A percentile compares a stretch with the other conserved stretches of the same genome.
These are phyloP conservation scores for Lycopodina hypogea DNA, from an alignment of 37 sponge, comb jelly and placozoan species.

Conservation along the genomic window DNA sequence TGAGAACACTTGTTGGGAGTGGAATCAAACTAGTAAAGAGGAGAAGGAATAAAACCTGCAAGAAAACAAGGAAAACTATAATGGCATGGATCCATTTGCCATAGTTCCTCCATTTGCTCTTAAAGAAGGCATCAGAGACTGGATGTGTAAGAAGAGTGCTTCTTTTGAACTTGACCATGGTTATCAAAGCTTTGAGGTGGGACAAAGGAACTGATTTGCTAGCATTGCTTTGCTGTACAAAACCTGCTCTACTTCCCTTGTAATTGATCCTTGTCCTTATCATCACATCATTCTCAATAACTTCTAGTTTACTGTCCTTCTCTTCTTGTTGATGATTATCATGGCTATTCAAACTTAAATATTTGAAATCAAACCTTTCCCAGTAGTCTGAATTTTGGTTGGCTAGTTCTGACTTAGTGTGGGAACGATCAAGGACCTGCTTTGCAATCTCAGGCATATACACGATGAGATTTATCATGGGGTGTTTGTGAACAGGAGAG, in stretches of 20 bases:
- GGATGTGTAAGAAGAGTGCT: conserved; percentile 62
- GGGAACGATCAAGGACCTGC: conserved; percentile 68
- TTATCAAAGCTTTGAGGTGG: conserved; percentile 30
- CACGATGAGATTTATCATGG: conserved; percentile 65
- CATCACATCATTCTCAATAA: conserved; percentile 12
- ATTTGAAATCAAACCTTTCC: conserved; percentile 79
- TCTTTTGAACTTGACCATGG: conserved; percentile 67
- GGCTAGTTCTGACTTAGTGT: conserved; percentile 15
- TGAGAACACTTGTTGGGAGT: background rate
- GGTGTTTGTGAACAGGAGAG: conserved; percentile 52
- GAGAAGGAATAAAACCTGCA: conserved; percentile 59
- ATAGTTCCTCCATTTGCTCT: conserved; percentile 73
- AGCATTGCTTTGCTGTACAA: too few species aligned
- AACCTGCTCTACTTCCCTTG: conserved; percentile 9
- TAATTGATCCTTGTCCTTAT: conserved; percentile 8
- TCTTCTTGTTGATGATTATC: conserved; percentile 15
- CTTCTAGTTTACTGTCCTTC: background rate
- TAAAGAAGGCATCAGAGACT: conserved; percentile 49
- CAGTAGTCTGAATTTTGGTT: conserved; percentile 49
- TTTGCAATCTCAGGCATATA: conserved; percentile 76
- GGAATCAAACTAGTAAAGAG: conserved; percentile 44
- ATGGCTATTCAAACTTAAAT: conserved; percentile 27
- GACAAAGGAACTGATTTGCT: background rate
- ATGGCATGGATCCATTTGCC: conserved; percentile 48
- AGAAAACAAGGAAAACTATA: conserved; percentile 11